Conservation (phyloP, 2,113 vertebrate genomes). For the Tachysurus vachellii region DNA sequence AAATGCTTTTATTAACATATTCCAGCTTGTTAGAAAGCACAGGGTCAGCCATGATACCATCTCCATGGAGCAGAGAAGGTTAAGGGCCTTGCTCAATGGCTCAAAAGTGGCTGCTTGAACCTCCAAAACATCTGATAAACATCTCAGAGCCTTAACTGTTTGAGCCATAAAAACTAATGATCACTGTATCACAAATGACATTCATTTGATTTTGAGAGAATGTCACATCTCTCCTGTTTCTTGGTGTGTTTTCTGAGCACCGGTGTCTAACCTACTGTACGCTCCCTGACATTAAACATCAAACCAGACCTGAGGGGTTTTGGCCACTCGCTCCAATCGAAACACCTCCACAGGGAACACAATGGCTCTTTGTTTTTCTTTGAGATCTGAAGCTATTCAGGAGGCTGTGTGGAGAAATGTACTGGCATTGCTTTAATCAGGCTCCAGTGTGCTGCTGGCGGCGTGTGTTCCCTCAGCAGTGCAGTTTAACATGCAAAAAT, state of each 20-base stretch:
- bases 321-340: background rate
- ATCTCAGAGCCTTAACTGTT: background rate
- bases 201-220: background rate
- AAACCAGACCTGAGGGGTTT: background rate
- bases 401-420: background rate
- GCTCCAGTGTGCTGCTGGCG: constrained; percentile 16
- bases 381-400: background rate
- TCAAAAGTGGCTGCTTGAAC: no score
- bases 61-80: no score
- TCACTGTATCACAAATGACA: background rate
- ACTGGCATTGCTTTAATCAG: constrained; percentile 30
- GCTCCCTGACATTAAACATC: background rate
- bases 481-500: constrained; percentile 21
- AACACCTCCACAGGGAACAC: constrained; percentile 28
- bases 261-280: background rate
- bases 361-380: background rate
- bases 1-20: no score
- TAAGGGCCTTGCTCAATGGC: no score
- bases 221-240: background rate
- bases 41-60: no score
- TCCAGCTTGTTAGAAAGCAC: no score
- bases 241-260: background rate
- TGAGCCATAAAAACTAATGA: no score
- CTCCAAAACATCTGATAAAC: background rate
- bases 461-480: background rate